Evolutionary conservation across 1,140 invertebrate species (phyloP).

Genomic region (Drosophila asahinai): DNA sequence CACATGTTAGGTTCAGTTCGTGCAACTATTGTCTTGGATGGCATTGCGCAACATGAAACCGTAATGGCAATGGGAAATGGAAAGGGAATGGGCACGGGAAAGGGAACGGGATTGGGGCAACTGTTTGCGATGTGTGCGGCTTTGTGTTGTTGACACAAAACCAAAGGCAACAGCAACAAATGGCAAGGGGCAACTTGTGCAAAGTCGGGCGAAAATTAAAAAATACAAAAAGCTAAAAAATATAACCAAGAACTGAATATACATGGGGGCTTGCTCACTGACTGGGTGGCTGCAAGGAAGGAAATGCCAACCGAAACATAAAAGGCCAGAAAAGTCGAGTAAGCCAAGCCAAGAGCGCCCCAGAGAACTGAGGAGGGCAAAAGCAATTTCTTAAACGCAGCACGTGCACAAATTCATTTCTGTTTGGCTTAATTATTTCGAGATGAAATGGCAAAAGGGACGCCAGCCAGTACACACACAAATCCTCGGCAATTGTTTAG

Average conservation of each 20-base stretch:
- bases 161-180: constrained; percentile 37
- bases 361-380: constrained; percentile 39
- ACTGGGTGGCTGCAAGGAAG: constrained; percentile 12
- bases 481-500: constrained; percentile 46
- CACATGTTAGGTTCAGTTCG: constrained; percentile 60
- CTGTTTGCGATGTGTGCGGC: constrained; percentile 62
- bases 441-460: constrained; percentile 69
- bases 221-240: constrained; percentile 28
- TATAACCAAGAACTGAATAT: constrained; percentile 9
- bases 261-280: background rate
- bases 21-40: constrained; percentile 61
- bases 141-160: constrained; percentile 68
- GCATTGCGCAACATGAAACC: constrained; percentile 46
- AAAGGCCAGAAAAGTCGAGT: constrained; percentile 61
- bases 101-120: constrained; percentile 24
- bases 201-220: constrained; percentile 56
- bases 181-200: constrained; percentile 58
- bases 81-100: constrained; percentile 11
- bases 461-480: constrained; percentile 40
- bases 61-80: constrained; percentile 22
- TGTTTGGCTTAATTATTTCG: constrained; percentile 70
- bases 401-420: constrained; percentile 74
- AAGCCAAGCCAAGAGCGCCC: constrained; percentile 51
- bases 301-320: constrained; percentile 38
- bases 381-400: constrained; percentile 77